Percentiles rank a stretch among this genome's conserved stretches.
These are phyloP conservation scores for Monopterus albus DNA, from an alignment of 2,113 vertebrate genomes.

Conservation along the genomic window DNA sequence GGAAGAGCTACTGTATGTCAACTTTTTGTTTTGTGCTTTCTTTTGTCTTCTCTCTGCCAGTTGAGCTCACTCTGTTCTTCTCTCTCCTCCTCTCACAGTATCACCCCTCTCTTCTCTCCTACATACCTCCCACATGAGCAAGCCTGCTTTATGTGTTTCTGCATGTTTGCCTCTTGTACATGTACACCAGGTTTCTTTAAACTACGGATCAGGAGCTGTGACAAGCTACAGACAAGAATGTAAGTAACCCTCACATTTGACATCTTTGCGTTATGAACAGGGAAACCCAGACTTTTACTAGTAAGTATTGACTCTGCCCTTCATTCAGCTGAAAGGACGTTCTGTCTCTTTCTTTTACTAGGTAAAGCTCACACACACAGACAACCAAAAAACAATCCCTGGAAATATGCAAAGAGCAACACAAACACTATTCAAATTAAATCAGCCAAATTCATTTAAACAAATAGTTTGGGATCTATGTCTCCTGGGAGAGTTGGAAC, in stretches of 20 bases:
- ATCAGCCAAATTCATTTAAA: conserved; percentile 65
- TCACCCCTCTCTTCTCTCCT: conserved; percentile 58
- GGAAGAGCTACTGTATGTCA: neutral
- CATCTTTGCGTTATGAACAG: neutral
- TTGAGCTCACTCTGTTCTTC: conserved; percentile 21
- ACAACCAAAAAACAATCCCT: conserved; percentile 17
- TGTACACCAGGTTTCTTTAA: conserved; percentile 36
- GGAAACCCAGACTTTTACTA: neutral
- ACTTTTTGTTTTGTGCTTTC: neutral
- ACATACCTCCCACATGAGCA: conserved; percentile 70
- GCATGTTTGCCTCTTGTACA: conserved; percentile 63
- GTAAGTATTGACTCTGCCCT: neutral
- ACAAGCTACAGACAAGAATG: conserved; percentile 23
- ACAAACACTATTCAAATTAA: conserved; percentile 77
- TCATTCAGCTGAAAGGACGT: neutral
- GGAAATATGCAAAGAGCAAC: conserved; percentile 74
- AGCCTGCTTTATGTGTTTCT: conserved; percentile 71
- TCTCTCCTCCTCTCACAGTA: conserved; percentile 48
- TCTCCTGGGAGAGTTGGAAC: conserved; percentile 1
- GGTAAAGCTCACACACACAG: no score
- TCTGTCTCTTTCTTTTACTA: neutral
- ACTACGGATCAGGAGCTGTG: conserved; percentile 23
- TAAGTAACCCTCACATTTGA: conserved; percentile 15
- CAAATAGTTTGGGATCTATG: conserved; percentile 58
- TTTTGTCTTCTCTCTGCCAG: conserved; percentile 8